phyloP scores from a whole-genome alignment of 2,797 vertebrate genomes.

The Rhinatrema bivittatum region DNA sequence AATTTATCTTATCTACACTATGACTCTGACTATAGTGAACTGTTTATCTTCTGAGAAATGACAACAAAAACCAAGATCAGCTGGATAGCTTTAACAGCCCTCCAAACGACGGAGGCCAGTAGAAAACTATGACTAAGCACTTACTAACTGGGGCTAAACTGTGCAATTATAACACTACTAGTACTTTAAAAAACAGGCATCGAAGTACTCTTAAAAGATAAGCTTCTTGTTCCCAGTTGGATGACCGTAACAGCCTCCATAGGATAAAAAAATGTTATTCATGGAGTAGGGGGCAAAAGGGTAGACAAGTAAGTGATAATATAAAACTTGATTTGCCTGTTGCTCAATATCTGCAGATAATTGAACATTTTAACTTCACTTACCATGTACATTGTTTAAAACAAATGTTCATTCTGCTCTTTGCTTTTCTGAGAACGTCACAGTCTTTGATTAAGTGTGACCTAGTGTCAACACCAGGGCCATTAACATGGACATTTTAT shows the following conservation, averaged over 20 bases:
- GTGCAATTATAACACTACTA: no score
- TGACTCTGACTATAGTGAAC: background rate
- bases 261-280: background rate
- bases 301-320: no score
- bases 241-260: background rate
- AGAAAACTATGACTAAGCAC: no score
- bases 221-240: background rate
- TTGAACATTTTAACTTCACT: slow-evolving; percentile 10
- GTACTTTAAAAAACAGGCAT: slow-evolving; percentile 4
- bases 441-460: slow-evolving; percentile 24
- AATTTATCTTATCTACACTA: no score
- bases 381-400: no score
- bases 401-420: slow-evolving; percentile 5
- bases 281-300: no score
- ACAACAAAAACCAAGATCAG: slow-evolving; percentile 10
- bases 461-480: slow-evolving; percentile 9
- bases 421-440: slow-evolving; percentile 17
- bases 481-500: no score
- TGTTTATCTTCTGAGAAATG: slow-evolving; percentile 7
- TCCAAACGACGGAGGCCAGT: no score
- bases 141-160: no score
- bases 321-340: no score
- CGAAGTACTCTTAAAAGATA: background rate
- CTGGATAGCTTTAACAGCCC: slow-evolving; percentile 4
- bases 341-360: slow-evolving; percentile 20